Percentiles rank a stretch among this genome's conserved stretches.
Evolutionary conservation across 2,888 invertebrate genomes (phyloP).

Genomic region (Coenonympha arcania): DNA sequence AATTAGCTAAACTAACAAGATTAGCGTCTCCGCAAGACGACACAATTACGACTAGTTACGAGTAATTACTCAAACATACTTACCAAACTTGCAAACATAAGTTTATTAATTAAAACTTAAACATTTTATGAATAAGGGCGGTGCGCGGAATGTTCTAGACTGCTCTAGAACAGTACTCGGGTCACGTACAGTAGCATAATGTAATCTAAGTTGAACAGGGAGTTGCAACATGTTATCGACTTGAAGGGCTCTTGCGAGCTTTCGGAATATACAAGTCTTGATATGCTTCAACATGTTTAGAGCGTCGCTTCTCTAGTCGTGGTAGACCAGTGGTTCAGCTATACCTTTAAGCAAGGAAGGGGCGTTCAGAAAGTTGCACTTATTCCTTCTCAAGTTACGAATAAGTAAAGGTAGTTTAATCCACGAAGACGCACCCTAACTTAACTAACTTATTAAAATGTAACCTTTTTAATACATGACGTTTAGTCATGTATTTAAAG

Average conservation of each 20-base stretch:
- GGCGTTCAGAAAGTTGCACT: too few species aligned
- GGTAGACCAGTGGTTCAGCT: too few species aligned
- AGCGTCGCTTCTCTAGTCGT: too few species aligned
- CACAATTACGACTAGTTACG: neutral
- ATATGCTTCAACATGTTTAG: too few species aligned
- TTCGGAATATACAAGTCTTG: neutral
- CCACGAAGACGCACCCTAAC: too few species aligned
- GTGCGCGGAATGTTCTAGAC: neutral
- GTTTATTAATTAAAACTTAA: conserved; percentile 16
- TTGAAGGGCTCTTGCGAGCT: conserved; percentile 2
- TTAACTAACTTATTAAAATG: too few species aligned
- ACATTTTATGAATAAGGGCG: conserved; percentile 13
- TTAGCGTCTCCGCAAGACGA: neutral
- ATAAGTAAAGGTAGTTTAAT: too few species aligned
- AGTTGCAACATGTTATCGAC: conserved; percentile 18
- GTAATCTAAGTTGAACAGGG: conserved; percentile 23
- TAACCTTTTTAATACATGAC: too few species aligned
- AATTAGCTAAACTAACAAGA: conserved; percentile 5
- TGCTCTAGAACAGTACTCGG: conserved; percentile 18
- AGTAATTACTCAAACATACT: too few species aligned
- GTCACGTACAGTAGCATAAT: conserved; percentile 20
- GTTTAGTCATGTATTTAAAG: too few species aligned
- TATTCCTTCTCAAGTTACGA: too few species aligned
- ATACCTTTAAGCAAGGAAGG: too few species aligned
- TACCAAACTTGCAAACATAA: conserved; percentile 6